phyloP scores from a whole-genome alignment of 1,140 invertebrate species.

The Streblospio benedicti region DNA sequence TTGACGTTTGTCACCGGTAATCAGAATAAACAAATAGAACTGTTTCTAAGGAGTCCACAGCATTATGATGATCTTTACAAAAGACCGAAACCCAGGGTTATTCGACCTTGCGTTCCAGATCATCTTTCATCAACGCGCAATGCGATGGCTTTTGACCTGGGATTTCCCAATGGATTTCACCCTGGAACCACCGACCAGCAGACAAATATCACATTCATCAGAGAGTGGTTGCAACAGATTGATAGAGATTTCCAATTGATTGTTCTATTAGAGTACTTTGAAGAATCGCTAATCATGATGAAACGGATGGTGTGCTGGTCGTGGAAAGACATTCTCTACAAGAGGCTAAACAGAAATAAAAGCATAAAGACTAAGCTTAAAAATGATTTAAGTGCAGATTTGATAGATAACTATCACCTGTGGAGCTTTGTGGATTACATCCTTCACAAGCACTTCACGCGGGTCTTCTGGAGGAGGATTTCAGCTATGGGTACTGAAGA shows the following conservation, averaged over 20 bases:
- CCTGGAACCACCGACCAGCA: constrained; percentile 10
- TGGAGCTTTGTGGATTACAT: background rate
- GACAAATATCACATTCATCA: constrained; percentile 17
- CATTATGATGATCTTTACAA: no score
- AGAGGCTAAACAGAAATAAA: constrained; percentile 6
- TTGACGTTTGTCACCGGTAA: no score
- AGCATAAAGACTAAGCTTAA: background rate
- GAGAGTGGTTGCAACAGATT: constrained; percentile 24
- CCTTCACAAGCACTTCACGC: background rate
- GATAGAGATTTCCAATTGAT: constrained; percentile 29
- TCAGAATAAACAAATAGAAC: no score
- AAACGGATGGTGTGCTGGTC: constrained; percentile 33
- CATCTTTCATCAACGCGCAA: constrained; percentile 30
- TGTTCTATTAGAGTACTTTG: constrained; percentile 35
- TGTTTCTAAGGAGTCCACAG: no score
- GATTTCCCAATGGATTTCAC: background rate
- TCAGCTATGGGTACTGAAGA: no score
- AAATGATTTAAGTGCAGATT: background rate
- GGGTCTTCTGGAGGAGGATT: background rate
- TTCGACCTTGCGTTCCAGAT: constrained; percentile 38
- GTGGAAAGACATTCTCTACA: constrained; percentile 34
- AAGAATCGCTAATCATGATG: constrained; percentile 35
- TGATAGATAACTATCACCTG: background rate
- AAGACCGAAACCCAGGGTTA: no score
- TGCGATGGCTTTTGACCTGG: background rate